phyloP scores from a whole-genome alignment of 2,888 invertebrate genomes.

The Seira musarum region DNA sequence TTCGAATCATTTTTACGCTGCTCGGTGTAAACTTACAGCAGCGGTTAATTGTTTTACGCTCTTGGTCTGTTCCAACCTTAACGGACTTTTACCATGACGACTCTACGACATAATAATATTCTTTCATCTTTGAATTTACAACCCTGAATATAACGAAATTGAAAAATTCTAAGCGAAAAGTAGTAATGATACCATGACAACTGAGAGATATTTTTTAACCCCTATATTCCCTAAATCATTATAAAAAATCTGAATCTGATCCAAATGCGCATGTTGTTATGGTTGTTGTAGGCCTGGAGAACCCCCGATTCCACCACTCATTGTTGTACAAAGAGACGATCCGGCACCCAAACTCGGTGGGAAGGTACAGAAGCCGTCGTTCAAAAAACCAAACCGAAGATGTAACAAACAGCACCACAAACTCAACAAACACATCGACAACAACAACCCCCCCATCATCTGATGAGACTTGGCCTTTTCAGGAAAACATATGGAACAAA shows the following conservation, averaged over 20 bases:
- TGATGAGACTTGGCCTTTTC: no score
- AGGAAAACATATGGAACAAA: no score
- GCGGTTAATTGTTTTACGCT: no score
- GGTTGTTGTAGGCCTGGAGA: conserved; percentile 65
- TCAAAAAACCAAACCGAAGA: conserved; percentile 66
- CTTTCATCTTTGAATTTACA: no score
- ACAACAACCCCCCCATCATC: no score
- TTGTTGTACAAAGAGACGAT: conserved; percentile 67
- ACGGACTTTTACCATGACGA: no score
- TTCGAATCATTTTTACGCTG: no score
- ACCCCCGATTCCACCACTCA: conserved; percentile 68
- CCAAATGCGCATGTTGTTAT: neutral
- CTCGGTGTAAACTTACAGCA: no score
- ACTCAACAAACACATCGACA: no score
- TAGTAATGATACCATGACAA: neutral
- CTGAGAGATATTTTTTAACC: neutral
- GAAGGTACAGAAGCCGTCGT: conserved; percentile 65
- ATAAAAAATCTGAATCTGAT: neutral
- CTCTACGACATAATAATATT: no score
- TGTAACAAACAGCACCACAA: conserved; percentile 13
- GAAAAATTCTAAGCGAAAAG: no score
- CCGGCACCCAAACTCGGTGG: conserved; percentile 69
- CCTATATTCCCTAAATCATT: neutral
- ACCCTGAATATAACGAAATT: neutral
- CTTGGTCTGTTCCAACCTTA: no score